A percentile compares a stretch with the other conserved stretches of the same genome.
Evolutionary conservation across 2,797 vertebrate genomes (phyloP).

Genomic region (Sandelia bainsii): DNA sequence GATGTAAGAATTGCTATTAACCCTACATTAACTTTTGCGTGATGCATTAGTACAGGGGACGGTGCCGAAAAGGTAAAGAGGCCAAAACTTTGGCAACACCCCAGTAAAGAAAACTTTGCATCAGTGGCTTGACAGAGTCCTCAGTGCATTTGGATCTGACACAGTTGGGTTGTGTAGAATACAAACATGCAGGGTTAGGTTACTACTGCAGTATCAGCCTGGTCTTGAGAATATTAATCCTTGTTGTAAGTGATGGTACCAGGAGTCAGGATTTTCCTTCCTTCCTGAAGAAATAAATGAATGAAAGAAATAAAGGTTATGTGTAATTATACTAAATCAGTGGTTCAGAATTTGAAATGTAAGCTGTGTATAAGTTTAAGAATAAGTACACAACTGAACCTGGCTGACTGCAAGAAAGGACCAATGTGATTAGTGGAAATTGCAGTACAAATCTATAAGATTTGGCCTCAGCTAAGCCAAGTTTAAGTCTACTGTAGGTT

Average conservation of each 20-base stretch:
- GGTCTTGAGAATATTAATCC: no score
- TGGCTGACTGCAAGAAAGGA: not conserved
- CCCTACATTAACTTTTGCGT: not conserved
- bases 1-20: not conserved
- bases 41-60: not conserved
- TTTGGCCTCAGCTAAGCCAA: not conserved
- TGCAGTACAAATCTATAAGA: not conserved
- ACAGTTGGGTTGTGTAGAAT: not conserved
- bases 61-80: not conserved
- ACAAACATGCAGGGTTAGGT: not conserved
- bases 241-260: not conserved
- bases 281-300: not conserved
- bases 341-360: not conserved
- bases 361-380: not conserved
- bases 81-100: not conserved
- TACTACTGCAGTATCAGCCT: conserved; percentile 1
- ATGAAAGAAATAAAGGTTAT: not conserved
- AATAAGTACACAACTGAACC: not conserved
- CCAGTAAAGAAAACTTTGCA: not conserved
- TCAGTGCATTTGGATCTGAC: not conserved
- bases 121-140: not conserved
- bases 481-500: not conserved
- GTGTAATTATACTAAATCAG: not conserved
- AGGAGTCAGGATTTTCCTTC: not conserved
- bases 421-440: not conserved